Base-by-base conservation (phyloP, 2,888 invertebrate species). In the Xanthia togata region DNA sequence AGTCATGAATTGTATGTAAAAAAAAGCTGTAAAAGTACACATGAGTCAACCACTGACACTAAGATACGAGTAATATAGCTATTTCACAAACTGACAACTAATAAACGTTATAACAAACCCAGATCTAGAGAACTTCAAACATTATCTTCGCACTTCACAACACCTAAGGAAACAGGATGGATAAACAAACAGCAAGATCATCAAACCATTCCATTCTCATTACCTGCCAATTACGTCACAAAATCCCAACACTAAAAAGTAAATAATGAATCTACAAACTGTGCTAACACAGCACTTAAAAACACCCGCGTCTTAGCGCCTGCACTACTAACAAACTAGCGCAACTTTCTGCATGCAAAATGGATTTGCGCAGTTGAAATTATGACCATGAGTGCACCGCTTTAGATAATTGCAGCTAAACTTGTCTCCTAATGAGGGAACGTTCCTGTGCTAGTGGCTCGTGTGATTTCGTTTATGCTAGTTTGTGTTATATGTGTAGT, bases 351-450 rank as follows among this genome's bases (percentile, higher is more conserved):
- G 93, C 93, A 94, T 94, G 92, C 93, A 93, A 93, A 94, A 95
- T 93, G 92, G 93, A 93, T 95, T 95, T 93, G 90, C 91, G 89
- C 91, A 90, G 84, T 83, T 76, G 76, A 84, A 84, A 86, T 84
- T 84, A 84, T 84, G 87, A 86, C 84, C 87, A 79, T 86, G 93
- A 94, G 94, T 94, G 94, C 90, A 90, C 89, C 92, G 93, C 92
- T 94, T 90, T 89, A 93, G 94, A 94, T 96, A 96, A 96, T 95
- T 95, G 94, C 93, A 89, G 91, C 90, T 92, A 93, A 93, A 93
- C 93, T 93, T 91, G 92, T 91, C 91, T 89, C 89, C 91, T 95
- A 95, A 95, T 95, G 94, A 95, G 94, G 88, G 87, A 90, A 88
- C 89, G 82, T 69, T 75, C 64, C 68, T 60, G 68, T 87, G 79